Conservation (phyloP, 1,140 invertebrate genomes). For the Trichogramma pretiosum region DNA sequence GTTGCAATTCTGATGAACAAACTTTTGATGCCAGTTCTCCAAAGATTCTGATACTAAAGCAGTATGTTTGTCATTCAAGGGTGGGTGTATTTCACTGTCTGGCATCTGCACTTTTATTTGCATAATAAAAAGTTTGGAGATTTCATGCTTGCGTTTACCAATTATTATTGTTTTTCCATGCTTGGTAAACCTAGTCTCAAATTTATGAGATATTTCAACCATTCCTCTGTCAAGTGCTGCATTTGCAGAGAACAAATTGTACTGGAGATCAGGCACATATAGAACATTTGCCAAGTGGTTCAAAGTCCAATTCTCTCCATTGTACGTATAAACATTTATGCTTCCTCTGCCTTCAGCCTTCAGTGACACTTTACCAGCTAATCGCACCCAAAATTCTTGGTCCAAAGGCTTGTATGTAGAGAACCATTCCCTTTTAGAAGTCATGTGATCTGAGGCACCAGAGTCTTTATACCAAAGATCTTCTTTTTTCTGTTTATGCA, state of each 20-base stretch:
- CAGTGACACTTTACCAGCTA: slow-evolving; percentile 20
- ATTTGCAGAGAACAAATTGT: slow-evolving; percentile 38
- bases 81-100: slow-evolving; percentile 14
- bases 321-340: slow-evolving; percentile 25
- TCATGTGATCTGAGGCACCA: slow-evolving; percentile 25
- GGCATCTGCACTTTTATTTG: slow-evolving; percentile 14
- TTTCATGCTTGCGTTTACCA: not conserved
- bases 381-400: slow-evolving; percentile 8
- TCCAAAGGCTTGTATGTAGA: not conserved
- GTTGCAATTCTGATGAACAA: slow-evolving; percentile 37
- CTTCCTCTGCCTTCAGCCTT: slow-evolving; percentile 23
- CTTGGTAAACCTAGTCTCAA: not conserved
- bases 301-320: slow-evolving; percentile 19
- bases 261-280: slow-evolving; percentile 36
- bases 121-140: slow-evolving; percentile 1
- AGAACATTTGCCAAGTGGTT: slow-evolving; percentile 33
- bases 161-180: not conserved
- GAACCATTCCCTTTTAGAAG: slow-evolving; percentile 17
- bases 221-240: slow-evolving; percentile 10
- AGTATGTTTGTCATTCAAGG: slow-evolving; percentile 19
- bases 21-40: slow-evolving; percentile 33
- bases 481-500: not conserved
- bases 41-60: slow-evolving; percentile 10
- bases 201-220: slow-evolving; percentile 1
- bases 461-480: slow-evolving; percentile 18